Evolutionary conservation across 2,888 invertebrate species (phyloP), one percentile per base, ranked within the genome.

Genomic region (Limulus polyphemus): DNA sequence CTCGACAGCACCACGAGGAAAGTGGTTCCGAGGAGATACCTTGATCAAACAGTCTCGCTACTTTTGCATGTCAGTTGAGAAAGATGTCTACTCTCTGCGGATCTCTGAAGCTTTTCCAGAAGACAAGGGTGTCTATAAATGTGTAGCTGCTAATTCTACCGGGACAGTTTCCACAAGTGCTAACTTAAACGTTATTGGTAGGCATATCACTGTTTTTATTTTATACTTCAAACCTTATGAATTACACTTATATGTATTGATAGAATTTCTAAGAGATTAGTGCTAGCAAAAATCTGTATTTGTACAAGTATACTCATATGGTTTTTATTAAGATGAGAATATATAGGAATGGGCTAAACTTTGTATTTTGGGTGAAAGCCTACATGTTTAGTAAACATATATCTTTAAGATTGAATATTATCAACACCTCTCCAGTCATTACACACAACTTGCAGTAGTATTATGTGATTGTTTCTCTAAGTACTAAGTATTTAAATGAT

Each of bases 91-190:
- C 74, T 88, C 87, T 54, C 80, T 99, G 62, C 87, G 86, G 73
- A 90, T 99, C 72, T 87, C 91, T 16, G 94, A 95, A 77, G 94
- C 93, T 17, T 95, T 94, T 83, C 95, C 95, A 46, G 98, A 99
- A 79, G 98, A 99, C 75, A 95, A 97, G 75, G 99, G 98, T n/a
- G 84, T 85, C 63, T 99, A 99, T 79, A 91, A 90, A 77, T 94
- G 94, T 75, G 85, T 92, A 47, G 90, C 92, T 17, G 84, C 85
- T 68, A 91, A 90, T 75, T 83, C 87, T 49, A 86, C 86, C 59
- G 90, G 91, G 62, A 83, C 84, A 68, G 84, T 86, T 5, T 83
- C 85, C 14, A 83, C 85, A 0, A 84, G 86, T 69, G 89, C 89
- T 1, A 87, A 84, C 72, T 79, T 92, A 58, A 84, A 83, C 76